Evolutionary conservation across 2,113 vertebrate species (phyloP).

Genomic region (Struthio camelus): DNA sequence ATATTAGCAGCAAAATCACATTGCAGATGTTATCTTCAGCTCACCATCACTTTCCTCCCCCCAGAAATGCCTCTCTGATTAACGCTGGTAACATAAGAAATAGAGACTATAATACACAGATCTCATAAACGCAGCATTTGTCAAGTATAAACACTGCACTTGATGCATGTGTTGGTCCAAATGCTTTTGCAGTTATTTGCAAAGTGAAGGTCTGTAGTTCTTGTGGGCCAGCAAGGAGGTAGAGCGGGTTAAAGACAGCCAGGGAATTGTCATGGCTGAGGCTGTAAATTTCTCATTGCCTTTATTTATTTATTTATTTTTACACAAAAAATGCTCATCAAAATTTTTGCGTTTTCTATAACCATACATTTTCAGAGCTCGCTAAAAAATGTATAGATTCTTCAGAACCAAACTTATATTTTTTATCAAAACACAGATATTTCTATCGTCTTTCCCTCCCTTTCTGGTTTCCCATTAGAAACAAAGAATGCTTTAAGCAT

Average conservation of each 20-base stretch:
- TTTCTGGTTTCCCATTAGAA: neutral
- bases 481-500: neutral
- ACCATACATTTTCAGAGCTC: neutral
- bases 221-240: accelerated
- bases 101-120: accelerated
- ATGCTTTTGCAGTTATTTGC: neutral
- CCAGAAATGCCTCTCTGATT: neutral
- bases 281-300: neutral
- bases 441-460: neutral
- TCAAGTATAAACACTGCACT: neutral
- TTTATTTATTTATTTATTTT: neutral
- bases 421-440: neutral
- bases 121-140: neutral
- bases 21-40: neutral
- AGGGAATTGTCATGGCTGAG: neutral
- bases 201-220: neutral
- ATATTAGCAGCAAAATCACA: neutral
- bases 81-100: neutral
- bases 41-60: neutral
- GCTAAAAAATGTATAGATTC: neutral
- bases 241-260: neutral
- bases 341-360: neutral
- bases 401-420: neutral
- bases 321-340: neutral
- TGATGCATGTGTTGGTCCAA: neutral